Base-by-base conservation (phyloP, 2,888 invertebrate species). In the Drosophila ezoana region DNA sequence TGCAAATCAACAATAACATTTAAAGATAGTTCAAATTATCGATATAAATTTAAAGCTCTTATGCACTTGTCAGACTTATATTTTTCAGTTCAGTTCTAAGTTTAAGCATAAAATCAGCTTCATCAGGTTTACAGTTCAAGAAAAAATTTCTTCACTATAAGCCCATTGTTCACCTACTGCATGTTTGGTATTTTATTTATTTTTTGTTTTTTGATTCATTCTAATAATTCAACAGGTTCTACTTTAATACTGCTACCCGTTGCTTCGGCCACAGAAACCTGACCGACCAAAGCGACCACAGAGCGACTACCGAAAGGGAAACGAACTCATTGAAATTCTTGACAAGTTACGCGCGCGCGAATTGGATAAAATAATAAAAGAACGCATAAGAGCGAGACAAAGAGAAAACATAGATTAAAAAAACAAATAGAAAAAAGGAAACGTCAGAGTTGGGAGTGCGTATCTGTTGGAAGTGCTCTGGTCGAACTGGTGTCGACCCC, bases 241-340 rank as follows among this genome's bases (percentile, higher is more conserved):
- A 65, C 66, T 71, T 68, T 62, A 38, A 75, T 52, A 51, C 61
- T 32, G 43, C 43, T 49, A 33, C 13, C 51, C 66, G 56, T 61
- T 72, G 70, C 47, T 69, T 54, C 65, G 61, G 45, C 49, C 47
- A 72, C 51, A 54, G 20, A 59, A 59, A 64, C 35, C 65, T 38
- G 33, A 52, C 33, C 40, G 32, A 32, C 59, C 48, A 44, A 57
- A 47, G 33, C 62, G 49, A 66, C 74, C 68, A 57, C 54, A 66
- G 47, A 63, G 13, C 48, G 73, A 72, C 82, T 76, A 82, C 87
- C 81, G 89, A 90, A 90, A 90, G 89, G 88, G 87, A 89, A 89
- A 85, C 83, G 87, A 89, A 89, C 89, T 89, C 85, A 87, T 88
- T 87, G 81, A 83, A 77, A 87, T 88, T 81, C 83, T 76, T 69